Evolutionary conservation across 2,797 vertebrate genomes (phyloP).

Genomic region (Poecile montanus): DNA sequence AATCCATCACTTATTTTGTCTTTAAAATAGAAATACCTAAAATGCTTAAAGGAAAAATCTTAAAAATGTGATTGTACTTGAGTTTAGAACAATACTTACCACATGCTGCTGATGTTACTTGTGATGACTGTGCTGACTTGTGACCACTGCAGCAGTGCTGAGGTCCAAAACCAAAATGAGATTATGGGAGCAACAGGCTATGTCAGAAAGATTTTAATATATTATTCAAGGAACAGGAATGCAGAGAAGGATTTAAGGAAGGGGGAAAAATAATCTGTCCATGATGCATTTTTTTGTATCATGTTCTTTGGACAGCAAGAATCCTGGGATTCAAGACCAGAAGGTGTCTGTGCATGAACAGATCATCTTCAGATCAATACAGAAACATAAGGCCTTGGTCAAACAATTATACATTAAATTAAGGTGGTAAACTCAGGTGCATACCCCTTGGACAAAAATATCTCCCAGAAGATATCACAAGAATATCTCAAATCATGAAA

Average conservation of each 20-base stretch:
- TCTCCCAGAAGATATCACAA: not conserved
- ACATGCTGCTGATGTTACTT: not conserved
- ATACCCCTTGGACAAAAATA: not conserved
- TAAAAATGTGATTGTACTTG: not conserved
- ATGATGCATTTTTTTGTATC: not conserved
- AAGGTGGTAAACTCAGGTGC: not conserved
- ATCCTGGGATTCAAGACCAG: not conserved
- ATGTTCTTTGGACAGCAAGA: not conserved
- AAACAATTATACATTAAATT: not conserved
- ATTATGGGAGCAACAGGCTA: not conserved
- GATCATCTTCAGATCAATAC: not conserved
- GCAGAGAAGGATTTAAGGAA: not conserved
- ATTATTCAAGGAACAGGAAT: not conserved
- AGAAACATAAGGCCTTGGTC: not conserved
- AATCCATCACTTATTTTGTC: slow-evolving; percentile 3
- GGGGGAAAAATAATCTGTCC: not conserved
- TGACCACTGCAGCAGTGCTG: not conserved
- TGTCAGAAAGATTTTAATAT: not conserved
- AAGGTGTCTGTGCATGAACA: not conserved
- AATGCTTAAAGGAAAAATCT: not conserved
- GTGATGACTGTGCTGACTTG: not conserved
- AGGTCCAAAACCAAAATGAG: not conserved
- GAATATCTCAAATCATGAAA: not conserved
- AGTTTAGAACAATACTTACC: not conserved
- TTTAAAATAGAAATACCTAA: slow-evolving; percentile 10